Base-by-base conservation (phyloP, 2,888 invertebrate genomes). In the Philereme vetulata region DNA sequence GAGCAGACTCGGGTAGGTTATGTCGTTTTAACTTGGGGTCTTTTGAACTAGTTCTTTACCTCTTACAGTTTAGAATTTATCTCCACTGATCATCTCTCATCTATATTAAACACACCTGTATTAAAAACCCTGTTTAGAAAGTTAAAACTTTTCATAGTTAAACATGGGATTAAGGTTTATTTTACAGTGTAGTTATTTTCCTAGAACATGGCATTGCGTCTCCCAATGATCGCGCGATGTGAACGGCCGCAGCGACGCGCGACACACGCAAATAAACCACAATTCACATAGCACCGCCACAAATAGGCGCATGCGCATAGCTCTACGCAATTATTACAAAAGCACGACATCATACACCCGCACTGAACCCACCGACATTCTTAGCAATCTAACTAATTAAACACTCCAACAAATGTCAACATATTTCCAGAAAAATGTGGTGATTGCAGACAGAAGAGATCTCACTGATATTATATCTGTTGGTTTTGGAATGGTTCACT, bases 201-300 rank as follows among this genome's bases (percentile, higher is more conserved):
- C 21, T 21, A 21, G 38, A 38, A 38, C 38, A 38, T 6, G 7
- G 38, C 38, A 8, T 10, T 32, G 54, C 50, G 38, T 51, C 11
- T 56, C 42, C 34, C 33, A 40, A 47, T 36, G 50, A 45, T 55
- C 54, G 9, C 10, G 64, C 46, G 62, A 84, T 82, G 90, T 90
- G 89, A 91, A 90, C 80, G 90, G 74, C 89, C 90, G 81, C 80
- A 67, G 75, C 76, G 86, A 82, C 87, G 77, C 87, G 89, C 88
- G 87, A 85, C 86, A 77, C 72, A 81, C 85, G 85, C 85, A 89
- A 90, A 91, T 89, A 89, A 86, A 87, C 83, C 70, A 76, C 72
- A 66, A 70, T 66, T 62, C 65, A 56, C 67, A 60, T 62, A 53
- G 66, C 64, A 38, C 53, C 65, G 78, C 77, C 81, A 78, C 80